Conservation (phyloP, 1,140 invertebrate species). For the Drosophila nasuta region DNA sequence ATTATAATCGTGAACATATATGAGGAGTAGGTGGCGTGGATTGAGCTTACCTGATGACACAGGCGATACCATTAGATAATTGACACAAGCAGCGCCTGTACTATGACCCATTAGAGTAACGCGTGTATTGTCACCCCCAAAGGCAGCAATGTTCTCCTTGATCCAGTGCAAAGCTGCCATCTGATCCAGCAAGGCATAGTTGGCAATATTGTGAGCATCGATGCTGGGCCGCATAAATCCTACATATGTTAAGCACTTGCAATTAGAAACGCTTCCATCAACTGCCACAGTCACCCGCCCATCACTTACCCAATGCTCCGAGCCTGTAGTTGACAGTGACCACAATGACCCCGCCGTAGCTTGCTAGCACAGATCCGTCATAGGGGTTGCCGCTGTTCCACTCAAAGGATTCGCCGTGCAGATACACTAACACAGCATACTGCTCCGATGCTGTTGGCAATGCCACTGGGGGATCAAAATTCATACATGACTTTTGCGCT, state of each 20-base stretch:
- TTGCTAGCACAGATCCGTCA: constrained; percentile 94
- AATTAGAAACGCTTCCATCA: constrained; percentile 26
- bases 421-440: constrained; percentile 94
- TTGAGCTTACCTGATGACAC: constrained; percentile 88
- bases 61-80: constrained; percentile 94
- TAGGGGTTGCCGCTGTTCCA: constrained; percentile 97
- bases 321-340: constrained; percentile 97
- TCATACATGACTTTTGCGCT: not conserved
- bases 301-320: constrained; percentile 92
- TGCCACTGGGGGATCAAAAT: constrained; percentile 13
- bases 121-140: constrained; percentile 93
- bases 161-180: constrained; percentile 95
- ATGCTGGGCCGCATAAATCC: constrained; percentile 92
- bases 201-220: constrained; percentile 89
- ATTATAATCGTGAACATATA: constrained; percentile 21
- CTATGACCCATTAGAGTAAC: constrained; percentile 97
- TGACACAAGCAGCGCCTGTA: constrained; percentile 96
- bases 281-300: not conserved
- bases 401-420: constrained; percentile 96
- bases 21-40: not conserved
- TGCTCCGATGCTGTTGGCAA: constrained; percentile 16
- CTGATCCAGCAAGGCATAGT: constrained; percentile 96
- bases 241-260: constrained; percentile 71
- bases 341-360: constrained; percentile 95
- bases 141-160: constrained; percentile 92